phyloP scores from a whole-genome alignment of 2,113 vertebrate species.

The Orientallactaga bullata region DNA sequence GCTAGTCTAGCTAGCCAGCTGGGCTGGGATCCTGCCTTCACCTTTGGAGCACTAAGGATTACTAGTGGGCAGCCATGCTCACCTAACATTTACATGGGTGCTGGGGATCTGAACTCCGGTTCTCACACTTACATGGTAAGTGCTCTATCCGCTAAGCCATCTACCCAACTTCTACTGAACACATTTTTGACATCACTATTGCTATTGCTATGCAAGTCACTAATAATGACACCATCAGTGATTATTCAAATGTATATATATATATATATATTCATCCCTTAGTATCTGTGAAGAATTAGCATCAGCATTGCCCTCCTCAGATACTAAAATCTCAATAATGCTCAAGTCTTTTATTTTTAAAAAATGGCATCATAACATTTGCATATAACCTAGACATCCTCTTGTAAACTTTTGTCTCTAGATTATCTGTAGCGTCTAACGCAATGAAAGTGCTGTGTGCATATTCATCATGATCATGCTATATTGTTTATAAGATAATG shows the following conservation, averaged over 20 bases:
- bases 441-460: not conserved
- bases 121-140: no score
- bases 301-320: not conserved
- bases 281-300: not conserved
- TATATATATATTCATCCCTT: accelerated
- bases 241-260: slow-evolving; percentile 49
- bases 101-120: no score
- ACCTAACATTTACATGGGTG: no score
- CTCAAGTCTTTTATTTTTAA: not conserved
- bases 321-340: not conserved
- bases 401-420: not conserved
- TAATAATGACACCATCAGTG: slow-evolving; percentile 39
- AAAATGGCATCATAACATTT: not conserved
- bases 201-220: not conserved
- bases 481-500: not conserved
- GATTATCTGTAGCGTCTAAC: not conserved
- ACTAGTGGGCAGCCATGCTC: no score
- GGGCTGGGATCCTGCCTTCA: no score
- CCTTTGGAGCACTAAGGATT: no score
- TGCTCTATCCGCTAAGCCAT: no score
- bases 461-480: not conserved
- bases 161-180: no score
- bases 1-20: no score
- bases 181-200: not conserved
- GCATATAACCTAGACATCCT: not conserved